Base-by-base conservation (phyloP, 2,113 vertebrate genomes). In the Pelecanus crispus region DNA sequence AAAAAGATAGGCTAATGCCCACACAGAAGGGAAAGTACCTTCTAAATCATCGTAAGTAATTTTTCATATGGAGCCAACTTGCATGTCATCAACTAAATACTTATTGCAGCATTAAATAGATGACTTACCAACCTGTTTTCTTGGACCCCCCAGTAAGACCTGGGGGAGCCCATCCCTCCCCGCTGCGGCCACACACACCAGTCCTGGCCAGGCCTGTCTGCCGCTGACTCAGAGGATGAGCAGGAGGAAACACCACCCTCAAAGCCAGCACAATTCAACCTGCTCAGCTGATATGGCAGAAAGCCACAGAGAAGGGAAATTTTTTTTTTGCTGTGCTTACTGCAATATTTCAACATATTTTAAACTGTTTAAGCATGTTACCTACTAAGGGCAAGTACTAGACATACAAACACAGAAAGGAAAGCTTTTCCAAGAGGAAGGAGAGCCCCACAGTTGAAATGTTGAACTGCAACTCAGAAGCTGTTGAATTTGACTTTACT, bases 121-220 rank as follows among this genome's bases (percentile, higher is more conserved):
- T 42, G 7, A 56, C 26, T 65, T 72, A 11, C 10, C 45, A 22
- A 52, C 44, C 28, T 47, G 19, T 31, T 68, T n/a, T 49, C 68
- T 34, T 68, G 17, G 47, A 17, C 20, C 42, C 14, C n/a, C 7
- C 44, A 36, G 20, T 10, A 36, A 58, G 42, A 44, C 17, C 26
- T 5, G 9, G 21, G 49, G 34, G 13, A 79, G 9, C 7, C 63
- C 1, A 0, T 42, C 36, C 31, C 29, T 44, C 73, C 9, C 34
- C 4, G 2, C 20, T 9, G 49, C 59, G 68, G 29, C 42, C 0
- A 0, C n/a, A 45, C 17, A 8, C 0, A 0, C 14, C 19, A 15
- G 36, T 10, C 71, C 50, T 20, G 52, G 24, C 18, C 36, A 70
- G 32, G 3, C 15, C 38, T 16, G 21, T 20, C 63, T 36, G 36